A percentile compares a stretch with the other conserved stretches of the same genome.
Conservation (phyloP, 2,797 vertebrate genomes). For the Amazona ochrocephala region DNA sequence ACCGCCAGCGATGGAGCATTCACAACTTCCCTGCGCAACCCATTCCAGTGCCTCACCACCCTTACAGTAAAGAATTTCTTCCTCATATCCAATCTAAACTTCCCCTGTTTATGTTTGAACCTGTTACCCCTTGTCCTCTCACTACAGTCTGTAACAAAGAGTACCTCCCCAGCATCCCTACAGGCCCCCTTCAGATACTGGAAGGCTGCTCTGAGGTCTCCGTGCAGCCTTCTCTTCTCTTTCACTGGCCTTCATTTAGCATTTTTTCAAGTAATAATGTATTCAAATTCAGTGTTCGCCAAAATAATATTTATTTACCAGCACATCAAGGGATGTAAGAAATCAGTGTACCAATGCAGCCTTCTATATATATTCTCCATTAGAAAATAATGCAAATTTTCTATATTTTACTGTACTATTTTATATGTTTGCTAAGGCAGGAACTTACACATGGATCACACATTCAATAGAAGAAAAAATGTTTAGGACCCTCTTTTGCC, state of each 20-base stretch:
- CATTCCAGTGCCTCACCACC: no score
- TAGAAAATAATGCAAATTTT: conserved; percentile 25
- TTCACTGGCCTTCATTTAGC: not conserved
- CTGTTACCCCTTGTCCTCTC: no score
- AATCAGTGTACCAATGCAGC: not conserved
- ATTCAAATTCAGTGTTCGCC: conserved; percentile 19
- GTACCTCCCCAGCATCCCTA: no score
- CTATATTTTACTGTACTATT: not conserved
- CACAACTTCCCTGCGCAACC: no score
- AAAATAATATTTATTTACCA: conserved; percentile 53
- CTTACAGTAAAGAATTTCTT: no score
- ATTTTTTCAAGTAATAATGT: conserved; percentile 36
- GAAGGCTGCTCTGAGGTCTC: no score
- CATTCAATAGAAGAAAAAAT: conserved; percentile 36
- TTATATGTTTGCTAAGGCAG: not conserved
- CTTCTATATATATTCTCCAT: not conserved
- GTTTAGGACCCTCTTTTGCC: conserved; percentile 33
- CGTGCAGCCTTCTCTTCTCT: no score
- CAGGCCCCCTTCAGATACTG: no score
- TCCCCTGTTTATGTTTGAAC: no score
- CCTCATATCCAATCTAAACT: no score
- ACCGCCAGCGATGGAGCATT: no score
- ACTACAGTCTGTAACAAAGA: no score
- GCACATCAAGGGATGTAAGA: not conserved
- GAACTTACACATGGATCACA: not conserved